Conservation (phyloP, 2,888 invertebrate genomes). For the Hetaerina titia region DNA sequence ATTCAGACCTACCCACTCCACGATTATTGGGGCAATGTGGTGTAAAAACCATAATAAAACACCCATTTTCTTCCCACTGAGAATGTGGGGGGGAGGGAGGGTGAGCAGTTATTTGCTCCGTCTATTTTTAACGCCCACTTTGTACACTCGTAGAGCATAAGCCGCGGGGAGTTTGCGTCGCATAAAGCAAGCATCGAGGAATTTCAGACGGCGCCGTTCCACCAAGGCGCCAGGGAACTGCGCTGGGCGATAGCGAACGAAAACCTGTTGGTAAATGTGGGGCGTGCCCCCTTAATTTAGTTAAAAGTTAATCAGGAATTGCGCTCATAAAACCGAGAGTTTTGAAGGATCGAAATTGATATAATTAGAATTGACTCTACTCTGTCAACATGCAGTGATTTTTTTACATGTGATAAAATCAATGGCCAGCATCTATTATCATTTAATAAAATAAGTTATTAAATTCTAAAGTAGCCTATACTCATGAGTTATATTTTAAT, state of each 20-base stretch:
- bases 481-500: too few relatives aligned
- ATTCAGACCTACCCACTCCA: background rate
- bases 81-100: background rate
- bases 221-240: background rate
- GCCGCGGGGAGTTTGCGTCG: background rate
- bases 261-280: conserved; percentile 39
- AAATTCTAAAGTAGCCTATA: too few relatives aligned
- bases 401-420: too few relatives aligned
- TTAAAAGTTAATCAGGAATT: background rate
- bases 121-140: conserved; percentile 24
- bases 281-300: background rate
- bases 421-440: too few relatives aligned
- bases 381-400: too few relatives aligned
- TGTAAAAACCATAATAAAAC: background rate
- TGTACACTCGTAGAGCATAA: conserved; percentile 1
- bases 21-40: background rate
- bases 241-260: background rate
- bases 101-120: background rate
- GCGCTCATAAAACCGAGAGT: background rate
- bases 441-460: too few relatives aligned
- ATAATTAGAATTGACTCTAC: background rate
- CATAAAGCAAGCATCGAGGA: conserved; percentile 9
- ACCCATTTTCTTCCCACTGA: background rate
- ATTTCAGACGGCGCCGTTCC: conserved; percentile 46
- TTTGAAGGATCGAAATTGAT: background rate